These are phyloP conservation scores for Eupeodes luniger DNA, from an alignment of 2,888 invertebrate genomes.

Conservation along the genomic window DNA sequence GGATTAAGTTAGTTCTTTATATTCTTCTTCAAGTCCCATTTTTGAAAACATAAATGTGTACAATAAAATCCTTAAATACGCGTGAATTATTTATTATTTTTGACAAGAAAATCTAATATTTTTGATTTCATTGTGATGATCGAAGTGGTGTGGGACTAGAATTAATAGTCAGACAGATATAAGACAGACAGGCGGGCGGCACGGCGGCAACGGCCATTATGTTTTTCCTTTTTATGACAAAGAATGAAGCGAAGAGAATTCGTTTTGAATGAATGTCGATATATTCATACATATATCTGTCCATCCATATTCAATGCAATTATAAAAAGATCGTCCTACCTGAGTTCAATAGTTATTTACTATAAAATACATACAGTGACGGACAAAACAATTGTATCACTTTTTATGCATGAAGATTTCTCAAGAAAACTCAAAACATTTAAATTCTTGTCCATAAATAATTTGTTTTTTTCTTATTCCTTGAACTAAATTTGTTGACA, in stretches of 20 bases:
- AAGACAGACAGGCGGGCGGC: conserved; percentile 18
- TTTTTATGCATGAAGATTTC: too few species aligned
- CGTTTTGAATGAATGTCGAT: conserved; percentile 33
- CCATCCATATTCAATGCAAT: conserved; percentile 11
- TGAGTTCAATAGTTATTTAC: background rate
- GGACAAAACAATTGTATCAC: too few species aligned
- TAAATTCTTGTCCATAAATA: too few species aligned
- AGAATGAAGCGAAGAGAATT: conserved; percentile 40
- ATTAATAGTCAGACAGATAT: background rate
- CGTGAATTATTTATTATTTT: conserved; percentile 74
- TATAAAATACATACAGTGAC: too few species aligned
- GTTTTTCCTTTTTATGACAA: conserved; percentile 24
- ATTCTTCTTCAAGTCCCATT: background rate
- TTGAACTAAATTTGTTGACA: too few species aligned
- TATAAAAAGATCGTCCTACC: conserved; percentile 9
- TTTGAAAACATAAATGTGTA: background rate
- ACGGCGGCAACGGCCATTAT: conserved; percentile 30
- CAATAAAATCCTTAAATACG: conserved; percentile 61
- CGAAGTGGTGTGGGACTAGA: conserved; percentile 64
- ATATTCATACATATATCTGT: background rate
- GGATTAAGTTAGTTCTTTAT: conserved; percentile 52
- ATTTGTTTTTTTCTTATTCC: too few species aligned
- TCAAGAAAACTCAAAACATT: too few species aligned
- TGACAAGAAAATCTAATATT: conserved; percentile 70
- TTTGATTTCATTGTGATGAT: conserved; percentile 63